Percentiles rank a stretch among this genome's conserved stretches.
Evolutionary conservation across 2,888 invertebrate species (phyloP).

Genomic region (Trichopoda pennipes): DNA sequence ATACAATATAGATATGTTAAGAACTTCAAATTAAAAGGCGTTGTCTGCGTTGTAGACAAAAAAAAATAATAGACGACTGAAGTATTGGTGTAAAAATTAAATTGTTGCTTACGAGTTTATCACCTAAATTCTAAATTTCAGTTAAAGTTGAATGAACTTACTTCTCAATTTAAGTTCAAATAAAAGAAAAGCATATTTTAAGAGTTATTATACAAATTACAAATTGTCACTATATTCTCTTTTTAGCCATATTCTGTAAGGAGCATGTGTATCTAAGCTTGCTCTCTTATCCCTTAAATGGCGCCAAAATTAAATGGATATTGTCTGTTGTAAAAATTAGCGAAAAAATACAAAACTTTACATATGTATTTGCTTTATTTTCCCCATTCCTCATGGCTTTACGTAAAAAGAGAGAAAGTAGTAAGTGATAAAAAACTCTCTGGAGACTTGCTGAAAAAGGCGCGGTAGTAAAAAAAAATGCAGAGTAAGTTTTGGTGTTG

Average conservation of each 20-base stretch:
- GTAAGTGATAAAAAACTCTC: neutral
- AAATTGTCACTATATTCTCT: neutral
- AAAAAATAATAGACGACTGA: neutral
- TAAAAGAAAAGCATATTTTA: neutral
- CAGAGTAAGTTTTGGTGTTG: no score
- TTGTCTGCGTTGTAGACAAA: constrained; percentile 39
- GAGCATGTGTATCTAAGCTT: neutral
- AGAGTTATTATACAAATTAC: constrained; percentile 3
- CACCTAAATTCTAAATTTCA: constrained; percentile 1
- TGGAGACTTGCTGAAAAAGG: neutral
- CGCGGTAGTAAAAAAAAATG: neutral
- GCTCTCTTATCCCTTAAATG: constrained; percentile 13
- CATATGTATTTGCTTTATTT: constrained; percentile 4
- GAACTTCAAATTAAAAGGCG: constrained; percentile 48
- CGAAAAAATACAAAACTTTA: neutral
- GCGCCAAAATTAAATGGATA: constrained; percentile 38
- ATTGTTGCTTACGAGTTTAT: constrained; percentile 39
- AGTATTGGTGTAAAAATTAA: neutral
- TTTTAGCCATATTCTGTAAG: neutral
- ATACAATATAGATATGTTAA: neutral
- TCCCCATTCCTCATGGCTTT: neutral
- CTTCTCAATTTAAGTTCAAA: neutral
- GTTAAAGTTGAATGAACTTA: constrained; percentile 28
- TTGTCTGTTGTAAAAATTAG: constrained; percentile 25
- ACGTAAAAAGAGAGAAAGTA: neutral